Conservation (phyloP, 2,797 vertebrate species). For the Sebastes variabilis region DNA sequence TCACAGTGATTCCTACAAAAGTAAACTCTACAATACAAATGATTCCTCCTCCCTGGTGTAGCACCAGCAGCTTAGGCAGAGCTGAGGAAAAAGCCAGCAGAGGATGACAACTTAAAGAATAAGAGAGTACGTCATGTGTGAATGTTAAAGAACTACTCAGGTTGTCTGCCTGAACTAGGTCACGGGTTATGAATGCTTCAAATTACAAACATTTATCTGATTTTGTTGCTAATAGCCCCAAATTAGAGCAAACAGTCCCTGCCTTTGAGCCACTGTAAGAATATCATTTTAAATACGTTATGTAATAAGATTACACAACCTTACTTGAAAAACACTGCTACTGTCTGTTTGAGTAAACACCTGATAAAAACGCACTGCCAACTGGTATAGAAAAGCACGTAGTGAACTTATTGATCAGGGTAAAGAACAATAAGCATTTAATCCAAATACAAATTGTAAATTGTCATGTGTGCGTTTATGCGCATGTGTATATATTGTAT, state of each 20-base stretch:
- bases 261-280: background rate
- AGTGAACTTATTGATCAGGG: background rate
- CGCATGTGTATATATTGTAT: background rate
- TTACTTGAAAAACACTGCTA: background rate
- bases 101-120: background rate
- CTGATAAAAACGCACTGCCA: background rate
- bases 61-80: background rate
- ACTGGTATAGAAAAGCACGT: background rate
- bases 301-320: slow-evolving; percentile 13
- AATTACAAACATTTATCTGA: background rate
- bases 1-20: background rate
- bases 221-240: background rate
- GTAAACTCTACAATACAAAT: background rate
- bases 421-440: background rate
- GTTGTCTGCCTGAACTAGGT: background rate
- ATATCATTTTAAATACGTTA: background rate
- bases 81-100: background rate
- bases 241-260: background rate
- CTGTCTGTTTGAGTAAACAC: background rate
- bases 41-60: too few relatives aligned
- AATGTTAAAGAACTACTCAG: background rate
- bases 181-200: background rate
- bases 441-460: background rate
- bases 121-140: background rate
- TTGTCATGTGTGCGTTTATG: background rate